phyloP scores from a whole-genome alignment of 2,797 vertebrate species.

The Acanthopagrus latus region DNA sequence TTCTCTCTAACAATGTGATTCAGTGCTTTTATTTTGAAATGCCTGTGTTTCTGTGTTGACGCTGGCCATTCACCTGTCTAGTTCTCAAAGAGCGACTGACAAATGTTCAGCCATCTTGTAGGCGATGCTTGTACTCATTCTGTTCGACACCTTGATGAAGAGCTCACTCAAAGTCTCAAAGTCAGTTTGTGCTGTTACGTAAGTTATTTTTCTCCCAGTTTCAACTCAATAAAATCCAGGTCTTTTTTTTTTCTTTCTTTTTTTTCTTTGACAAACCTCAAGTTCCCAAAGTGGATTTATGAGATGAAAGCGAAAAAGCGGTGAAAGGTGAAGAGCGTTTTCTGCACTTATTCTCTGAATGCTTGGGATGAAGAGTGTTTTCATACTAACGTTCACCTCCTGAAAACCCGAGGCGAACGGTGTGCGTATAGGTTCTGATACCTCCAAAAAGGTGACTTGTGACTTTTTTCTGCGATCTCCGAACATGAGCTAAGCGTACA shows the following conservation, averaged over 20 bases:
- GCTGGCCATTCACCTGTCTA: not conserved
- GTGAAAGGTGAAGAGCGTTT: constrained; percentile 39
- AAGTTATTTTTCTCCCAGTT: not conserved
- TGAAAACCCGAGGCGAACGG: not conserved
- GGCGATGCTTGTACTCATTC: not conserved
- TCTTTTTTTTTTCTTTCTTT: too few relatives aligned
- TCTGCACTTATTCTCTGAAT: constrained; percentile 17
- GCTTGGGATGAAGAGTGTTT: constrained; percentile 19
- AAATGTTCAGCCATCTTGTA: not conserved
- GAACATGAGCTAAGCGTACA: not conserved
- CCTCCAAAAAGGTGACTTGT: not conserved
- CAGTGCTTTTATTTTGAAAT: too few relatives aligned
- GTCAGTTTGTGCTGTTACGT: constrained; percentile 1
- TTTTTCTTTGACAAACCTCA: constrained; percentile 16
- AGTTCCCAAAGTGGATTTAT: constrained; percentile 31
- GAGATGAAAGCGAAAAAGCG: constrained; percentile 29
- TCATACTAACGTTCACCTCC: not conserved
- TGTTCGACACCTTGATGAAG: not conserved
- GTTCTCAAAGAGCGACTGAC: not conserved
- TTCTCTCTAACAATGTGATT: not conserved
- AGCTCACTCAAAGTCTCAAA: not conserved
- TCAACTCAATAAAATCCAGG: constrained; percentile 17
- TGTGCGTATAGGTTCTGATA: not conserved
- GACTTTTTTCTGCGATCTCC: constrained; percentile 1
- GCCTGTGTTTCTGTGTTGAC: not conserved